Evolutionary conservation across 2,888 invertebrate genomes (phyloP).

Genomic region (Netelia inedita): DNA sequence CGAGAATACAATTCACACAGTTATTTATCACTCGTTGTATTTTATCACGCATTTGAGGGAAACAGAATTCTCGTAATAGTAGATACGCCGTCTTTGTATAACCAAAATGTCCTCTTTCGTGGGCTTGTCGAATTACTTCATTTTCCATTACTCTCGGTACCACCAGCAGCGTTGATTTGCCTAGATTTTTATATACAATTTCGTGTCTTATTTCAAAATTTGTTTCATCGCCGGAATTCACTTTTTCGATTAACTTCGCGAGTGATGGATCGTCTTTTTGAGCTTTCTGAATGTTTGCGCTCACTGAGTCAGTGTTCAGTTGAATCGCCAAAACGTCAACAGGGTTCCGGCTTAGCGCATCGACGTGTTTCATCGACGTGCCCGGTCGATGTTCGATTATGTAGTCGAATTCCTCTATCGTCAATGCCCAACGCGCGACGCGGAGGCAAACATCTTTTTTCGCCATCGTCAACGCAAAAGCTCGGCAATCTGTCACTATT

Average conservation of each 20-base stretch:
- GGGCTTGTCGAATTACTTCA: conserved; percentile 79
- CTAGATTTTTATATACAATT: conserved; percentile 46
- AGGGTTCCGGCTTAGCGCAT: conserved; percentile 56
- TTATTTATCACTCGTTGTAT: conserved; percentile 34
- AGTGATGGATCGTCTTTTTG: conserved; percentile 18
- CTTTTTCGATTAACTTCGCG: neutral
- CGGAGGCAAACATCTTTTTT: conserved; percentile 40
- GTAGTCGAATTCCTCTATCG: conserved; percentile 37
- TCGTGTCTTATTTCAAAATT: conserved; percentile 9
- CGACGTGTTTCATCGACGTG: conserved; percentile 36
- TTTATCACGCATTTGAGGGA: conserved; percentile 45
- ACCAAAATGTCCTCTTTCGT: conserved; percentile 81
- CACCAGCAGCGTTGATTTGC: conserved; percentile 69
- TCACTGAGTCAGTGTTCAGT: neutral
- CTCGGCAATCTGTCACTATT: conserved; percentile 52
- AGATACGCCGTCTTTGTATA: conserved; percentile 71
- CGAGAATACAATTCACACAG: conserved; percentile 74
- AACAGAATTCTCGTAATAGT: conserved; percentile 51
- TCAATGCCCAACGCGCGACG: conserved; percentile 15
- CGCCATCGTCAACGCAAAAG: conserved; percentile 32
- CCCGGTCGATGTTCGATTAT: conserved; percentile 43
- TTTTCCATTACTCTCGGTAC: conserved; percentile 79
- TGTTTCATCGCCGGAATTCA: neutral
- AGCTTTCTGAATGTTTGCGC: no score
- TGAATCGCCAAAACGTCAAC: conserved; percentile 1